Percentiles rank a stretch among this genome's conserved stretches.
Conservation (phyloP, 2,113 vertebrate genomes). For the Haemorhous mexicanus region DNA sequence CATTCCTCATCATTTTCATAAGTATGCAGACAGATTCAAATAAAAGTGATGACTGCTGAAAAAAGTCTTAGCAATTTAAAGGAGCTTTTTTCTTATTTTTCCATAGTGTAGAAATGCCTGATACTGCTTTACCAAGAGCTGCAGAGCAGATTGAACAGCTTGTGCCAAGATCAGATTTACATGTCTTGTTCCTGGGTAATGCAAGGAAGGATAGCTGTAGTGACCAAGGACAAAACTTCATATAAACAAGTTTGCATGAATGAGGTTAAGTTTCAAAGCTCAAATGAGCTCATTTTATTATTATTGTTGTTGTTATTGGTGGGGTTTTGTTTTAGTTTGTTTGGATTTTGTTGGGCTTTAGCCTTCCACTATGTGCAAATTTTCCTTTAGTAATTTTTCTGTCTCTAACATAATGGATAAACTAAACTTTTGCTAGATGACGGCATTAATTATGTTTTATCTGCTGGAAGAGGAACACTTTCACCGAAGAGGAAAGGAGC, state of each 20-base stretch:
- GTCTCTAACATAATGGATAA: neutral
- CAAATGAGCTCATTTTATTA: neutral
- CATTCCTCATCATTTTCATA: neutral
- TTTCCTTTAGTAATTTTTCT: neutral
- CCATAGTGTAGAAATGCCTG: neutral
- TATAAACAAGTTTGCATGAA: neutral
- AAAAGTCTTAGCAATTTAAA: neutral
- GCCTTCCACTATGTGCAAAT: neutral
- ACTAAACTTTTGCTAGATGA: neutral
- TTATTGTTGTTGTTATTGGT: neutral
- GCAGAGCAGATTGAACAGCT: neutral
- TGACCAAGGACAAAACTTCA: neutral
- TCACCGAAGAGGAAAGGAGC: slow-evolving; percentile 23
- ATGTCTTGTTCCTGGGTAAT: neutral
- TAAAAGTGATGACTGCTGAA: neutral
- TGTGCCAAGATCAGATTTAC: neutral
- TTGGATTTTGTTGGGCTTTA: neutral
- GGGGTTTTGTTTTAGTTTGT: neutral
- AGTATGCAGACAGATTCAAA: neutral
- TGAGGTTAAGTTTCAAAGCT: neutral
- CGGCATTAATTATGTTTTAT: neutral
- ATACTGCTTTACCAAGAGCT: neutral
- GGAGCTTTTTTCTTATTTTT: neutral
- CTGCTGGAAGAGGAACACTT: neutral
- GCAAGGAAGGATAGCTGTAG: neutral